phyloP scores from a whole-genome alignment of 1,140 invertebrate genomes.

The Marisa cornuarietis region DNA sequence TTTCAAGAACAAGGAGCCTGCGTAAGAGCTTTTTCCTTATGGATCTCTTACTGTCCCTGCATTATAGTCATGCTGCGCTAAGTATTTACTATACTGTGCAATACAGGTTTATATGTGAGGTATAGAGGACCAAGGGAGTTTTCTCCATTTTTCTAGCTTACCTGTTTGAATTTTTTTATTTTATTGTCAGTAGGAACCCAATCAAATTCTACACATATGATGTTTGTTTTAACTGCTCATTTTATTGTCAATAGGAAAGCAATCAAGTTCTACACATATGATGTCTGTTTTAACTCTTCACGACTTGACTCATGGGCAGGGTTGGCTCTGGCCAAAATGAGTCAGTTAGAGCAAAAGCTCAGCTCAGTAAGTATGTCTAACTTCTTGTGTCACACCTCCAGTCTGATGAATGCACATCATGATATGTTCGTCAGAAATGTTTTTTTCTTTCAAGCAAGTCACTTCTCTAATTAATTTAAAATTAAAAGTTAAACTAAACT shows the following conservation, averaged over 20 bases:
- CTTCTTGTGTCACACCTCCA: neutral
- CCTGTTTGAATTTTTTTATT: neutral
- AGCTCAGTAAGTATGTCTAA: slow-evolving; percentile 72
- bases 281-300: slow-evolving; percentile 81
- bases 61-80: neutral
- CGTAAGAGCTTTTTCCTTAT: slow-evolving; percentile 58
- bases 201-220: neutral
- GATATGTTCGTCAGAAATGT: too few species aligned
- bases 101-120: too few species aligned
- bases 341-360: slow-evolving; percentile 82
- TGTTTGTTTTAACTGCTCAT: neutral
- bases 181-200: neutral
- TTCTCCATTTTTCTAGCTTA: too few species aligned
- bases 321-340: slow-evolving; percentile 83
- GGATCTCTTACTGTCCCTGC: neutral
- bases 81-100: too few species aligned
- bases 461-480: too few species aligned
- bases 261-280: slow-evolving; percentile 83
- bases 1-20: slow-evolving; percentile 85
- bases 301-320: slow-evolving; percentile 92
- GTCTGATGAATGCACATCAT: too few species aligned
- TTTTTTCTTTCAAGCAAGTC: too few species aligned
- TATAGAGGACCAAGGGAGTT: too few species aligned
- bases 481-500: too few species aligned
- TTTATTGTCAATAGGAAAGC: slow-evolving; percentile 70